A percentile compares a stretch with the other conserved stretches of the same genome.
phyloP scores from a whole-genome alignment of 2,888 invertebrate genomes.

The Spodoptera picta region DNA sequence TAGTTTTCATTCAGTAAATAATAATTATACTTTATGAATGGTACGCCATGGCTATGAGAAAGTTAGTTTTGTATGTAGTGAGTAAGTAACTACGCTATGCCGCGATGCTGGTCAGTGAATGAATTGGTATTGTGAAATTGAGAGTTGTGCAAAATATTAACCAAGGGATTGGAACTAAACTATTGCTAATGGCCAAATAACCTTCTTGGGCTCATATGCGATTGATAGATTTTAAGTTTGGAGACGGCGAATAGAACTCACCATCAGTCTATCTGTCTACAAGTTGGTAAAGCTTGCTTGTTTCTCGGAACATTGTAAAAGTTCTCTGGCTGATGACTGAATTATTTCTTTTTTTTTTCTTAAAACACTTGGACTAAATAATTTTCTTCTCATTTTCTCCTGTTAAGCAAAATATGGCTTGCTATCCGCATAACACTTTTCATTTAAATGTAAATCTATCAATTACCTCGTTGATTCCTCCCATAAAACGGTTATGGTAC shows the following conservation, averaged over 20 bases:
- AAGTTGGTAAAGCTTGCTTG: too few species aligned
- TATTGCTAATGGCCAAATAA: neutral
- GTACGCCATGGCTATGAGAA: constrained; percentile 63
- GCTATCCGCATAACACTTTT: too few species aligned
- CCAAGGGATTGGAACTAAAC: neutral
- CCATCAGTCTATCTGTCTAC: too few species aligned
- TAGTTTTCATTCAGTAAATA: constrained; percentile 70
- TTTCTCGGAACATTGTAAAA: too few species aligned
- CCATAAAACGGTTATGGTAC: constrained; percentile 46
- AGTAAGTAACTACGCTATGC: neutral
- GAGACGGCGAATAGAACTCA: too few species aligned
- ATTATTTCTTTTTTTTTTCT: too few species aligned
- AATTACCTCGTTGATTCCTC: constrained; percentile 10
- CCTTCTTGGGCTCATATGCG: too few species aligned
- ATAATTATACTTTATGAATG: constrained; percentile 69
- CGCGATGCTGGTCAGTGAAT: constrained; percentile 32
- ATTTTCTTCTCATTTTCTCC: too few species aligned
- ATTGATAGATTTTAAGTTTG: too few species aligned
- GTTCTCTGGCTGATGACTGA: too few species aligned
- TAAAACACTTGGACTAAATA: too few species aligned
- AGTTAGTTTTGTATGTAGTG: constrained; percentile 55
- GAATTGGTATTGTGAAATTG: constrained; percentile 17
- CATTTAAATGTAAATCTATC: neutral
- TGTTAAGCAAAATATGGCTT: too few species aligned
- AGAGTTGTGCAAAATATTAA: constrained; percentile 2